Conservation (phyloP, 2,797 vertebrate genomes). For the Enteromius trimaculatus region DNA sequence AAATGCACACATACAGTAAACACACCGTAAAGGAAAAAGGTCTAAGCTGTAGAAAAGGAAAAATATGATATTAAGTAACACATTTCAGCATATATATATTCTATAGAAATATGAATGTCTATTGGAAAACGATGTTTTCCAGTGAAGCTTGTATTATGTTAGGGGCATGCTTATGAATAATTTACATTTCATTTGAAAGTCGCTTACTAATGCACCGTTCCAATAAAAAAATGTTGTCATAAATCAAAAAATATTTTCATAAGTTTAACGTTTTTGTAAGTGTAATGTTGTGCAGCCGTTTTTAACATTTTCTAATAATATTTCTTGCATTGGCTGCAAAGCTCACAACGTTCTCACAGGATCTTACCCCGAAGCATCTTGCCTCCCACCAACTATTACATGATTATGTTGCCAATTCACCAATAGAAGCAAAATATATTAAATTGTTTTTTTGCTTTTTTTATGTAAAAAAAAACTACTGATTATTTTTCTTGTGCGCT, state of each 20-base stretch:
- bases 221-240: not conserved
- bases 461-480: too few species aligned
- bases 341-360: not conserved
- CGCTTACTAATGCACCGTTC: not conserved
- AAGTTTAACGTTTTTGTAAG: not conserved
- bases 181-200: not conserved
- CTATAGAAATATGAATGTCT: not conserved
- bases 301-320: not conserved
- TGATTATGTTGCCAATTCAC: not conserved
- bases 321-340: constrained; percentile 6
- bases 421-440: not conserved
- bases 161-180: not conserved
- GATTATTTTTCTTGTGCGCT: not conserved
- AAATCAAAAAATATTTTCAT: too few species aligned
- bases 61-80: not conserved
- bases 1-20: not conserved
- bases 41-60: not conserved
- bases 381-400: not conserved
- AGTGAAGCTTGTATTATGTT: not conserved
- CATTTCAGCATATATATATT: not conserved
- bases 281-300: not conserved
- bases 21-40: not conserved
- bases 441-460: not conserved
- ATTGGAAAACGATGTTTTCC: not conserved
- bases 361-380: not conserved